These are phyloP conservation scores for Esperia sulphurella DNA, from an alignment of 2,888 invertebrate species.

Conservation along the genomic window DNA sequence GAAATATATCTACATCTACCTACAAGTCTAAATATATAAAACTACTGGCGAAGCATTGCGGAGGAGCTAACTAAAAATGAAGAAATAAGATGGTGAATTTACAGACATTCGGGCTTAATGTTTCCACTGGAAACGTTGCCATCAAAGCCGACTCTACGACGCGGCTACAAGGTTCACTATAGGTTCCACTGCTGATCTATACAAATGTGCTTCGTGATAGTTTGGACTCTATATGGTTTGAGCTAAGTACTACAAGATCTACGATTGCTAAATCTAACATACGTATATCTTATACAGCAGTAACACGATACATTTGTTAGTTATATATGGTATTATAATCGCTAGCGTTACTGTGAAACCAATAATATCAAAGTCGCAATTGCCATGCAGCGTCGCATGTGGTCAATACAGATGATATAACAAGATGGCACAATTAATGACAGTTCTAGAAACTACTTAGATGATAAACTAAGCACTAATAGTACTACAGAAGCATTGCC, in stretches of 20 bases:
- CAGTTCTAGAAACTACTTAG: conserved; percentile 21
- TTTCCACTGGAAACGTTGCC: conserved; percentile 34
- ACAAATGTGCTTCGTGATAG: conserved; percentile 42
- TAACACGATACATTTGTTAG: neutral
- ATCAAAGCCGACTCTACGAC: conserved; percentile 43
- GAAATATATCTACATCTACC: conserved; percentile 15
- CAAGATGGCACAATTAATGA: conserved; percentile 31
- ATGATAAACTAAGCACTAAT: conserved; percentile 22
- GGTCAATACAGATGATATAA: conserved; percentile 45
- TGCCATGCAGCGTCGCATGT: conserved; percentile 44
- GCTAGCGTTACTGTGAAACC: conserved; percentile 3
- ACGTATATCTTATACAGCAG: neutral
- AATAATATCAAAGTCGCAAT: conserved; percentile 25
- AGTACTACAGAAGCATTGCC: conserved; percentile 50
- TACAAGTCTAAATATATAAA: conserved; percentile 18
- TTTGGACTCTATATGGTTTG: conserved; percentile 27
- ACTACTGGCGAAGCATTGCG: conserved; percentile 64
- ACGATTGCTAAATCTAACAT: conserved; percentile 5
- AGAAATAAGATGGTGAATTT: conserved; percentile 73
- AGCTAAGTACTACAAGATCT: conserved; percentile 14
- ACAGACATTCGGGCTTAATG: conserved; percentile 71
- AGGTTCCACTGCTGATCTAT: conserved; percentile 19
- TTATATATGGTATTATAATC: neutral
- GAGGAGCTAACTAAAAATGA: conserved; percentile 73
- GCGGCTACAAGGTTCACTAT: conserved; percentile 37